Conservation (phyloP, 2,888 invertebrate species). For the Tachina grossa region DNA sequence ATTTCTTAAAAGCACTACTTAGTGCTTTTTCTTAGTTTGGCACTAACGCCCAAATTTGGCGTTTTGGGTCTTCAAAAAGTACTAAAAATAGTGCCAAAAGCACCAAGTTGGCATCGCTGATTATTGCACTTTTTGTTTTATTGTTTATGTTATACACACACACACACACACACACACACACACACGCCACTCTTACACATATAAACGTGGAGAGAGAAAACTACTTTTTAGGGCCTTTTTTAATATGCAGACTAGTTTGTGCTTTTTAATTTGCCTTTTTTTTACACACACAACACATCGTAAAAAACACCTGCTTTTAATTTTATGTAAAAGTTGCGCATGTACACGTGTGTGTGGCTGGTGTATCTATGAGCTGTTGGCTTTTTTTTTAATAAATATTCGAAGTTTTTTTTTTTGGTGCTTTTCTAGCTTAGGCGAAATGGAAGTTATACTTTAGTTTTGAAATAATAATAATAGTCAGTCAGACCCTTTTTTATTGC, state of each 20-base stretch:
- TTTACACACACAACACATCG: constrained; percentile 55
- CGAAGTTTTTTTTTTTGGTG: constrained; percentile 34
- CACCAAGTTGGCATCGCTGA: too few species aligned
- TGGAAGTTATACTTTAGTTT: constrained; percentile 36
- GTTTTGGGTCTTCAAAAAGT: too few species aligned
- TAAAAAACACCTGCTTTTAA: constrained; percentile 71
- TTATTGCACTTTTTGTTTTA: constrained; percentile 57
- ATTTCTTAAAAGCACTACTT: too few species aligned
- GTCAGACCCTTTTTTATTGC: constrained; percentile 58
- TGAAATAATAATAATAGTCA: constrained; percentile 64
- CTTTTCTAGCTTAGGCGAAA: constrained; percentile 12
- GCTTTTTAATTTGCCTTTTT: constrained; percentile 39
- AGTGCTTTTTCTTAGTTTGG: too few species aligned
- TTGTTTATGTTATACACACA: constrained; percentile 19
- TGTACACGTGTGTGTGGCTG: neutral
- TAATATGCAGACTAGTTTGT: constrained; percentile 23
- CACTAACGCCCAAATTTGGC: too few species aligned
- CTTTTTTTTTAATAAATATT: constrained; percentile 59
- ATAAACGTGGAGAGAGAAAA: too few species aligned
- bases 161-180: constrained; percentile 3
- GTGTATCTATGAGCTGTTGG: constrained; percentile 39
- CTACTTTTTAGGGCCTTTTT: neutral
- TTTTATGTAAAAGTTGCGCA: constrained; percentile 59
- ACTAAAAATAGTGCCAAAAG: too few species aligned
- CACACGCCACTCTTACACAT: neutral